Evolutionary conservation across 2,888 invertebrate genomes (phyloP), one percentile per base, ranked within the genome.

Genomic region (Eulithis prunata): DNA sequence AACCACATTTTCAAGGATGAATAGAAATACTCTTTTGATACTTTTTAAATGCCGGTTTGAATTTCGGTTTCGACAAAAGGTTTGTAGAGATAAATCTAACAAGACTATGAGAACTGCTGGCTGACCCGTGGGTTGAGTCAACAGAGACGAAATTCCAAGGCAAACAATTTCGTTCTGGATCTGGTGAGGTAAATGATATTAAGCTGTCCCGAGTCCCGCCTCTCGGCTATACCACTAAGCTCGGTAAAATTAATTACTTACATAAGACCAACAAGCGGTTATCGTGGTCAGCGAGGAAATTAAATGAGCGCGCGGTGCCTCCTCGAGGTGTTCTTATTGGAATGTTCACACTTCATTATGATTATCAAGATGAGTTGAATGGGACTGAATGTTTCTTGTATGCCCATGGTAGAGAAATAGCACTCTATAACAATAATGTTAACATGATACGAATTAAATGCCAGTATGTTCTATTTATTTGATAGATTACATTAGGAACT

Each of bases 181-280:
- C 70, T 74, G 64, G 66, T 66, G 75, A 80, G 70, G 75, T 78
- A 51, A 64, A 60, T 49, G 77, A 80, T 83, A 82, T 41, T 41
- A 41, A 41, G 41, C 41, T 41, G 41, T 41, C 10, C 32, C 62
- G 51, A 38, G 62, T 45, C 54, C 38, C 53, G 53, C 32, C 45
- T 62, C 46, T 53, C 66, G 72, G 72, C 73, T 76, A 77, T 78
- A 80, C 79, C 79, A 85, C 80, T 82, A 85, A 84, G 83, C 83
- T 84, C 78, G 76, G 85, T 85, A 76, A 84, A 87, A 88, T 89
- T 89, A 90, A 89, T 89, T 88, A 87, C 83, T 82, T 75, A 80
- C 86, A 85, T 82, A 82, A 83, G 83, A 84, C 83, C 84, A 86
- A 88, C 88, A 85, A 85, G 86, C 86, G 78, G 84, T 83, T 81